These are phyloP conservation scores for Lamellibrachia columna DNA, from an alignment of 2,888 invertebrate species.

Conservation along the genomic window DNA sequence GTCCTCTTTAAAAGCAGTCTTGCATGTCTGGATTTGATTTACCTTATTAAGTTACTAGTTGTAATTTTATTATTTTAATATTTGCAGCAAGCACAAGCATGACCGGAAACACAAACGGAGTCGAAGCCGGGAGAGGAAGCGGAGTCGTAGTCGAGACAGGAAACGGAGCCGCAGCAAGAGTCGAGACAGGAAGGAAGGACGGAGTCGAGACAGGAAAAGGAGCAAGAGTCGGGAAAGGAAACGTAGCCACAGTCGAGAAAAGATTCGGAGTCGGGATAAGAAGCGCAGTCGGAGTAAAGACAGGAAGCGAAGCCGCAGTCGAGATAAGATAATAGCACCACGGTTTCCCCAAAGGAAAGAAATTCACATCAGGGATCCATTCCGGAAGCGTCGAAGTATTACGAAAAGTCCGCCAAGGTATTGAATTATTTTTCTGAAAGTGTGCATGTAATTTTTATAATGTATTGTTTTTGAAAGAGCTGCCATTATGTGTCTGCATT, in stretches of 20 bases:
- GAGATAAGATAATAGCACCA: constrained; percentile 8
- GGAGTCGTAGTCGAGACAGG: constrained; percentile 33
- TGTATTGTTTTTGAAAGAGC: not conserved
- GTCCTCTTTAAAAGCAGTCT: not conserved
- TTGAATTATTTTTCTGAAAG: not conserved
- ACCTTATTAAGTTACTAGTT: not conserved
- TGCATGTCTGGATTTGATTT: not conserved
- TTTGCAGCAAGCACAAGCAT: constrained; percentile 6
- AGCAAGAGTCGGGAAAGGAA: constrained; percentile 31
- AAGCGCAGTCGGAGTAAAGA: constrained; percentile 28
- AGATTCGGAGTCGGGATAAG: not conserved
- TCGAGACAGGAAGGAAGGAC: constrained; percentile 21
- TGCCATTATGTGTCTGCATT: not conserved
- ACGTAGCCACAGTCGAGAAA: constrained; percentile 24
- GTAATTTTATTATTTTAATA: not conserved
- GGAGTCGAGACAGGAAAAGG: constrained; percentile 19
- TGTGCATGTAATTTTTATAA: not conserved
- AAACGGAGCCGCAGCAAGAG: constrained; percentile 41
- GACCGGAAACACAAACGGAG: constrained; percentile 6
- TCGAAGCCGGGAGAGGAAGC: not conserved
- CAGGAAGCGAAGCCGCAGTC: constrained; percentile 41
- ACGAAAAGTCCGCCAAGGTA: constrained; percentile 49
- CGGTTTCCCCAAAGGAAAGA: constrained; percentile 29
- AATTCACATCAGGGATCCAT: constrained; percentile 40
- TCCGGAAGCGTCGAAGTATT: constrained; percentile 41